Base-by-base conservation (phyloP, 2,797 vertebrate species). In the Argyrosomus regius region DNA sequence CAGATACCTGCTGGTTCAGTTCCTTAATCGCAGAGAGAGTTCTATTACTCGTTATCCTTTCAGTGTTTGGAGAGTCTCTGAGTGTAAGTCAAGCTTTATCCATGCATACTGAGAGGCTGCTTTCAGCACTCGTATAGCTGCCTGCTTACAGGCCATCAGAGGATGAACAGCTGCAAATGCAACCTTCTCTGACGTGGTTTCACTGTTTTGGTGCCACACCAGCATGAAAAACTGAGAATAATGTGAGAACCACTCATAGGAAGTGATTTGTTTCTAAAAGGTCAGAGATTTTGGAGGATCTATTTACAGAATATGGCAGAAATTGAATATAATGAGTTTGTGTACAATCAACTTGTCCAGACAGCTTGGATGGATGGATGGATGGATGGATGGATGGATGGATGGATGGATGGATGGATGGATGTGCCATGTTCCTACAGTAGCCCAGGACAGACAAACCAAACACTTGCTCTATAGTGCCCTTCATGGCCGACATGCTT, bases 11-110 rank as follows among this genome's bases (percentile, higher is more conserved):
- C 69, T 45, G 72, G 14, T 46, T 63, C 22, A n/a, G 0, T 26
- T 28, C 20, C 13, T 11, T 22, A 20, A 57, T 17, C 11, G 2
- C 71, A 67, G 20, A 39, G 41, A 69, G 16, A 59, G 12, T 20
- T 1, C 2, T 31, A 49, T 24, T 3, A 45, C 53, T 72, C 5
- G 20, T 48, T 43, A 60, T 61, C 17, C 41, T 18, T 11, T 43
- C 69, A 41, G 12, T 26, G 28, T 67, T 6, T 53, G 17, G 6
- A 80, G 72, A 35, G 39, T 76, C 41, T 9, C 35, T 39, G 35
- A 39, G 35, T 9, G 35, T 39, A 63, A 17, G 45, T 73, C 52
- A 3, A 20, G 46, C 41, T 57, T 59, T 20, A 16, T 46, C 46
- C 6, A 0, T 3, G 14, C 76, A 67, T 3, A n/a, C 49, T 28